Base-by-base conservation (phyloP, 2,797 vertebrate species). In the Nannoperca australis region DNA sequence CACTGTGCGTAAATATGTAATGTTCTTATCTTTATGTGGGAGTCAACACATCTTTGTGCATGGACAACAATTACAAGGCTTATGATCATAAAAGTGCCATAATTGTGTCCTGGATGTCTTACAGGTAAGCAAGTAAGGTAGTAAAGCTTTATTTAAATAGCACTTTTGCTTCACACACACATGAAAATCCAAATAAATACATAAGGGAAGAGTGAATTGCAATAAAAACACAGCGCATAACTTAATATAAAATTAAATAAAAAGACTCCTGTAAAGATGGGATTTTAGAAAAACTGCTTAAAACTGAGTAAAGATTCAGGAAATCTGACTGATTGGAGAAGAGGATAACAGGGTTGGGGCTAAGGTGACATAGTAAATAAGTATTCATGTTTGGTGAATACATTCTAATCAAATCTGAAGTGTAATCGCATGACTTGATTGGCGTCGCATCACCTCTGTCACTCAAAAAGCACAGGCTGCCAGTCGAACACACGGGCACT, bases 21-120 rank as follows among this genome's bases (percentile, higher is more conserved):
- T 73, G 66, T 59, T 56, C 47, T 38, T 3, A 11, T 47, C 34
- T 89, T 83, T 73, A 82, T 71, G 36, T 30, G 7, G 45, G 62
- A 2, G 38, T 86, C 62, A 68, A 75, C 51, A 70, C 27, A 49
- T 58, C 32, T 79, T 54, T 53, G 30, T 65, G 45, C 45, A 47
- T 60, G 56, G 61, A 79, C 56, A 67, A 65, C 44, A 63, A 18
- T 56, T 78, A 67, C n/a, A 60, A 69, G 70, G 20, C 10, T 22
- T 68, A 22, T 51, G 61, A 77, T 73, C 24, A 62, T 84, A 79
- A 81, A 83, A 44, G 18, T 49, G 55, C 17, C 51, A 49, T 61
- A 56, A 60, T 34, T 69, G 59, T 63, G 24, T 68, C 53, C 47
- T 13, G 68, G 62, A 56, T 76, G 54, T 32, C 44, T 22, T 58